phyloP scores from a whole-genome alignment of 2,888 invertebrate species.

The Leptodirus hochenwartii region DNA sequence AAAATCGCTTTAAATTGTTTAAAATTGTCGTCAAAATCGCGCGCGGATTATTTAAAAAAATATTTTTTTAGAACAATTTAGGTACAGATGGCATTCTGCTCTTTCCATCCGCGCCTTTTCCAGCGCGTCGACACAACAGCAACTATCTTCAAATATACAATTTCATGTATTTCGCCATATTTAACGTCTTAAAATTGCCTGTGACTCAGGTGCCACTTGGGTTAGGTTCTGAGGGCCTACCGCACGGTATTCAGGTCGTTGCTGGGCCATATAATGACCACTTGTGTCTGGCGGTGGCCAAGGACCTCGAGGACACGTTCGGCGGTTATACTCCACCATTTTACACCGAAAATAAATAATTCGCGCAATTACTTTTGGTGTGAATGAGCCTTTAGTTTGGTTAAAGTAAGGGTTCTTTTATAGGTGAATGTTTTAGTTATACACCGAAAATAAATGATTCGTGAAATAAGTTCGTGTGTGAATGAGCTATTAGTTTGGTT shows the following conservation, averaged over 20 bases:
- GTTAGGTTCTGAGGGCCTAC: conserved; percentile 46
- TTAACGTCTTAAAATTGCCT: conserved; percentile 71
- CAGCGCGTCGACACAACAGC: conserved; percentile 70
- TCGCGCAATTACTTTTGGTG: too few relatives aligned
- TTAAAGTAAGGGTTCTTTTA: too few relatives aligned
- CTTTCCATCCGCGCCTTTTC: conserved; percentile 62
- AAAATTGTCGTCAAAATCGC: too few relatives aligned
- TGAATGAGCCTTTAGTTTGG: too few relatives aligned
- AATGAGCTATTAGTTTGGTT: too few relatives aligned
- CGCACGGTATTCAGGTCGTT: conserved; percentile 66
- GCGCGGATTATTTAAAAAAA: too few relatives aligned
- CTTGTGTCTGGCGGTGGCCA: conserved; percentile 54
- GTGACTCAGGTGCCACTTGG: conserved; percentile 74
- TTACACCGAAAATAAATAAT: too few relatives aligned
- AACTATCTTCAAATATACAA: conserved; percentile 61
- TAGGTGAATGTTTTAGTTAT: too few relatives aligned
- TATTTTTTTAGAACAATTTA: conserved; percentile 38
- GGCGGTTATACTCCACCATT: conserved; percentile 53
- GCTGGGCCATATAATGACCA: conserved; percentile 51
- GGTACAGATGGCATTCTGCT: conserved; percentile 65
- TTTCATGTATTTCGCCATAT: conserved; percentile 69
- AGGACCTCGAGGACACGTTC: conserved; percentile 44
- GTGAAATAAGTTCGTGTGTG: too few relatives aligned
- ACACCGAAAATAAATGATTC: too few relatives aligned
- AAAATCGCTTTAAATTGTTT: too few relatives aligned